Evolutionary conservation across 1,140 invertebrate species (phyloP).

Genomic region (Trichomalopsis sarcophagae): DNA sequence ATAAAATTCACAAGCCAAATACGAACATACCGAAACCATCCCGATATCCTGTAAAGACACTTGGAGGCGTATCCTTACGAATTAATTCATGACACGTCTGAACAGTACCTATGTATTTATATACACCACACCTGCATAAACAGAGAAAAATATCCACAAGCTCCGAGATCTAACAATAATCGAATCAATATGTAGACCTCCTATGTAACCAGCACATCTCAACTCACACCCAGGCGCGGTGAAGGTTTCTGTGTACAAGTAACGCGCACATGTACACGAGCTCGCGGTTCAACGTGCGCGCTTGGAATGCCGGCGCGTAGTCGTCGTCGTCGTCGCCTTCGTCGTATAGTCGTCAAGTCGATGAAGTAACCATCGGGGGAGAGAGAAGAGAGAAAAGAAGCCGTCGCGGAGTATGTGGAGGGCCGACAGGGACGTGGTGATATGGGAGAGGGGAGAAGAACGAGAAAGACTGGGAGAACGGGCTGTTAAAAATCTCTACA

Average conservation of each 20-base stretch:
- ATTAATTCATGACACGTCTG: too few species aligned
- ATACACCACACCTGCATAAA: too few species aligned
- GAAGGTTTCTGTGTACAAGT: conserved; percentile 41
- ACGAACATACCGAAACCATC: too few species aligned
- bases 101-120: too few species aligned
- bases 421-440: not conserved
- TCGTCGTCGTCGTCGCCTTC: conserved; percentile 15
- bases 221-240: not conserved
- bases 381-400: not conserved
- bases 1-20: too few species aligned
- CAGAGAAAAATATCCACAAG: too few species aligned
- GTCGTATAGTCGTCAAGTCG: conserved; percentile 45
- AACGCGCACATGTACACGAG: conserved; percentile 19
- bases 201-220: not conserved
- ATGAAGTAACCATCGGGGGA: conserved; percentile 59
- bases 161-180: not conserved
- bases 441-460: not conserved
- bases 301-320: conserved; percentile 60
- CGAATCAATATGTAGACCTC: not conserved
- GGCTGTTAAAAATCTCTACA: not conserved
- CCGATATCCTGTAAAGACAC: too few species aligned
- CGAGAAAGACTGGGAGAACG: not conserved
- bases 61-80: too few species aligned
- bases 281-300: conserved; percentile 68
- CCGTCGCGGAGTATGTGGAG: not conserved